Conservation (phyloP, 2,888 invertebrate genomes). For the Pseudolycoriella hygida region DNA sequence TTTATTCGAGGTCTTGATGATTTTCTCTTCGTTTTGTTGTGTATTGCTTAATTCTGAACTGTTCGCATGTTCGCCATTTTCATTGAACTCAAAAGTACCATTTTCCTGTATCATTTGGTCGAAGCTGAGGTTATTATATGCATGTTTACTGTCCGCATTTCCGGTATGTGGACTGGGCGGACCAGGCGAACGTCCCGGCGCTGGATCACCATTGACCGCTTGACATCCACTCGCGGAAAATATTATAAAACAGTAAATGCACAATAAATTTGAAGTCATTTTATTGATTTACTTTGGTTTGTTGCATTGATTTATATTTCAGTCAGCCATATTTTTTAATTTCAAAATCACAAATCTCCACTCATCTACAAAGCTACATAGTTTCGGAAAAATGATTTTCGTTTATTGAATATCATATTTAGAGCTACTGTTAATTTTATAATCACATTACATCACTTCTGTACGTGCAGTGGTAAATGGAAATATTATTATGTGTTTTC, state of each 20-base stretch:
- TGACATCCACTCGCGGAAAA: conserved; percentile 17
- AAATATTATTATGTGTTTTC: no score
- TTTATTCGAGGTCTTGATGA: neutral
- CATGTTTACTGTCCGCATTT: neutral
- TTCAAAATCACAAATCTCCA: no score
- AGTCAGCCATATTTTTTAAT: no score
- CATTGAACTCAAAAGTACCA: neutral
- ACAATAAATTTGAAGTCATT: conserved; percentile 24
- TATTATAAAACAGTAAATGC: conserved; percentile 19
- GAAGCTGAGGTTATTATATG: no score
- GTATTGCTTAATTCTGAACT: neutral
- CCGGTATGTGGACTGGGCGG: conserved; percentile 41
- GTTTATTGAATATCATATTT: no score
- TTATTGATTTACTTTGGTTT: no score
- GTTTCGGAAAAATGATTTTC: no score
- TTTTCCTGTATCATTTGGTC: neutral
- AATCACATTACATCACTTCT: no score
- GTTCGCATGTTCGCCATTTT: neutral
- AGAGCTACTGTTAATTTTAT: no score
- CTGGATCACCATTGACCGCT: conserved; percentile 43
- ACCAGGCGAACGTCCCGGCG: conserved; percentile 47
- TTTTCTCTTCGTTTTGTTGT: neutral
- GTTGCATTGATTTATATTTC: no score
- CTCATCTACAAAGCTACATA: no score
- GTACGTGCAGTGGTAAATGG: no score